These are phyloP conservation scores for Bambusicola thoracicus DNA, from an alignment of 2,113 vertebrate genomes.

Conservation along the genomic window DNA sequence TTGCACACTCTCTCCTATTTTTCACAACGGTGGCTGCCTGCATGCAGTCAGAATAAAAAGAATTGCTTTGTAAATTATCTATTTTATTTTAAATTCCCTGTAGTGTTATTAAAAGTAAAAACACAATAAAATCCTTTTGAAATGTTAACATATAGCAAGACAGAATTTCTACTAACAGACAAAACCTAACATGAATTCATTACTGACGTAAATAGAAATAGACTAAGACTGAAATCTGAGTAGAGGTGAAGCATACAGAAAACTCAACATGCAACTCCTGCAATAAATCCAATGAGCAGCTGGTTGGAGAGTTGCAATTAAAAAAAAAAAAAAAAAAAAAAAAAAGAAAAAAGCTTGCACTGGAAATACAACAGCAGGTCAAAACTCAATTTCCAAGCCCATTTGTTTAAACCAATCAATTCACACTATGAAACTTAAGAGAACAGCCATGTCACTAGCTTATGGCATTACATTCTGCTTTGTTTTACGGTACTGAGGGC, in stretches of 20 bases:
- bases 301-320: not conserved
- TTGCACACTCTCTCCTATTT: not conserved
- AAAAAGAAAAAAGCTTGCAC: too few relatives aligned
- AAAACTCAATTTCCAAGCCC: not conserved
- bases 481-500: not conserved
- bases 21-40: not conserved
- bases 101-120: not conserved
- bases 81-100: not conserved
- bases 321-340: not conserved
- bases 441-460: accelerated
- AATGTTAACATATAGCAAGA: not conserved
- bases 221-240: not conserved
- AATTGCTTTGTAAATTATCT: not conserved
- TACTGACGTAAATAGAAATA: not conserved
- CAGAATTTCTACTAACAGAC: not conserved
- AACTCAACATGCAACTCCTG: not conserved
- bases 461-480: not conserved
- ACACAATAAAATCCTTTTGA: not conserved
- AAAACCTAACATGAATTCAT: not conserved
- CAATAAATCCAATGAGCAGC: not conserved
- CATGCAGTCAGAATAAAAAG: not conserved
- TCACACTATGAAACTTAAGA: not conserved
- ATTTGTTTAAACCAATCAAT: not conserved
- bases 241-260: not conserved
- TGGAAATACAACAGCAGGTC: not conserved